These are phyloP conservation scores for Allygus modestus DNA, from an alignment of 2,888 invertebrate genomes.

Conservation along the genomic window DNA sequence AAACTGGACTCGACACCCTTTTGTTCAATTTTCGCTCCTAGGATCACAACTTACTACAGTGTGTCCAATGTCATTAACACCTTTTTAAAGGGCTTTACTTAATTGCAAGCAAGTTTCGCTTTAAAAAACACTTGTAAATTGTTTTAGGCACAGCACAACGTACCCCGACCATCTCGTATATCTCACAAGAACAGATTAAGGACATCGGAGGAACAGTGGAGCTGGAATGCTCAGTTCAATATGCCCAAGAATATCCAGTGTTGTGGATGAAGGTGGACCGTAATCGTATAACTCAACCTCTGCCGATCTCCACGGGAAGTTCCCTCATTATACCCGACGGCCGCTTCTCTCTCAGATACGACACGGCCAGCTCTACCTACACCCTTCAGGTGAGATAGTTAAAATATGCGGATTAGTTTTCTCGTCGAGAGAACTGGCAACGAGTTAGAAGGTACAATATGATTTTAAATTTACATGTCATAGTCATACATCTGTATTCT, in stretches of 20 bases:
- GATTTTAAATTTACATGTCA: too few species aligned
- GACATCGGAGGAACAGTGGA: conserved; percentile 95
- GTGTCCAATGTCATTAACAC: too few species aligned
- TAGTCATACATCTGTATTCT: too few species aligned
- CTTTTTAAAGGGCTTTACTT: too few species aligned
- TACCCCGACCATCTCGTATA: conserved; percentile 93
- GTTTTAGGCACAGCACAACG: conserved; percentile 81
- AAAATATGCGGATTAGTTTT: too few species aligned
- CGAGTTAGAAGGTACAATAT: too few species aligned
- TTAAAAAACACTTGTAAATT: too few species aligned
- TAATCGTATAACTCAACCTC: conserved; percentile 80
- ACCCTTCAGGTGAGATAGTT: conserved; percentile 82
- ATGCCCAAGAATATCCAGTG: conserved; percentile 91
- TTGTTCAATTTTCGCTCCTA: too few species aligned
- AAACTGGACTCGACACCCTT: too few species aligned
- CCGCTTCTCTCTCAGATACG: conserved; percentile 88
- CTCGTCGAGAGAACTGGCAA: too few species aligned
- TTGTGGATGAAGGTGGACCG: conserved; percentile 86
- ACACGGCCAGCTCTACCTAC: conserved; percentile 88
- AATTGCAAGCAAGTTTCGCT: too few species aligned
- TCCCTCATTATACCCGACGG: conserved; percentile 91
- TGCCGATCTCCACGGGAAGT: conserved; percentile 90
- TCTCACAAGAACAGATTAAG: conserved; percentile 94
- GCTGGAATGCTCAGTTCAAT: conserved; percentile 92
- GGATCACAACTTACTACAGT: too few species aligned